Conservation (phyloP, 2,888 invertebrate species). For the Drosophila falleni region DNA sequence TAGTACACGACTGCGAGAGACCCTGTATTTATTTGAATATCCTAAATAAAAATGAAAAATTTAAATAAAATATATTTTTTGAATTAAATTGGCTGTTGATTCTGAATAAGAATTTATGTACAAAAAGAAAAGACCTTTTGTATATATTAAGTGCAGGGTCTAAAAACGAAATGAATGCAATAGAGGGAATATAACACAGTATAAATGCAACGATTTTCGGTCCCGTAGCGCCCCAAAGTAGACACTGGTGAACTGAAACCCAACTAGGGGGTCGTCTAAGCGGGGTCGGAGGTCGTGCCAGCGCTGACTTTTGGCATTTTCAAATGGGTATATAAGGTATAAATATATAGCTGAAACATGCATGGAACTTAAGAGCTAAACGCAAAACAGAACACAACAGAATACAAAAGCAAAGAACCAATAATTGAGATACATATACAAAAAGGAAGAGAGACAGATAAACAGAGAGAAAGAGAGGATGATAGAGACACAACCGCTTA, state of each 20-base stretch:
- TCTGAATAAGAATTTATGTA: background rate
- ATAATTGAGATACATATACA: slow-evolving; percentile 28
- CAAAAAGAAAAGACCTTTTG: no score
- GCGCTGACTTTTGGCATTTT: slow-evolving; percentile 57
- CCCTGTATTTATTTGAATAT: background rate
- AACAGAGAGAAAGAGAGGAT: slow-evolving; percentile 6
- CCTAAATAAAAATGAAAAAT: background rate
- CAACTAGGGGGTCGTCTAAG: slow-evolving; percentile 30
- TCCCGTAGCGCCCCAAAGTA: slow-evolving; percentile 44
- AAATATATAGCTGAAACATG: slow-evolving; percentile 48
- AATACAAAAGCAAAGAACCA: slow-evolving; percentile 43
- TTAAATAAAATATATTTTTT: background rate
- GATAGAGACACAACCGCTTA: slow-evolving; percentile 70
- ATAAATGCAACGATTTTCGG: slow-evolving; percentile 34
- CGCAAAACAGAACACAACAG: slow-evolving; percentile 41
- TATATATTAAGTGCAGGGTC: background rate
- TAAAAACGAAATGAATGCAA: slow-evolving; percentile 4
- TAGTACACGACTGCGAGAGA: background rate
- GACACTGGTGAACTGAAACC: slow-evolving; percentile 62
- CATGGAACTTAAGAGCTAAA: slow-evolving; percentile 50
- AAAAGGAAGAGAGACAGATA: slow-evolving; percentile 25
- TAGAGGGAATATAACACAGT: slow-evolving; percentile 5
- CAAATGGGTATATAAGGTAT: slow-evolving; percentile 35
- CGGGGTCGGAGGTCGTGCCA: slow-evolving; percentile 45
- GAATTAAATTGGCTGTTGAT: no score